Base-by-base conservation (phyloP, 1,140 invertebrate genomes). In the Drosophila kikkawai region DNA sequence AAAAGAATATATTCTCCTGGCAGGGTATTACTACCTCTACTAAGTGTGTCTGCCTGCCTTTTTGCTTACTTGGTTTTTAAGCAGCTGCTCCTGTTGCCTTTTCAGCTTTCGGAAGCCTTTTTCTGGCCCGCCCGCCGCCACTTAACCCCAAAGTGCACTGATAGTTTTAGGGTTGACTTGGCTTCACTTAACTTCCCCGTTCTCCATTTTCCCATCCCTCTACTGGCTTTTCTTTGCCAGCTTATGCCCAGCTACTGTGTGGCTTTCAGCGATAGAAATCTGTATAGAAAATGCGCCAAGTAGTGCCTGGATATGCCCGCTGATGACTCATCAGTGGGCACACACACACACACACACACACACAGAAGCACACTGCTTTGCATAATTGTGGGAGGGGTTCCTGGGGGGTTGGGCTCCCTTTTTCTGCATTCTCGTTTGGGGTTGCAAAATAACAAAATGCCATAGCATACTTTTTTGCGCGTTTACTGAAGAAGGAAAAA, bases 391-490 rank as follows among this genome's bases (percentile, higher is more conserved):
- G n/a, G 15, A 19, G 73, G n/a, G 17, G 26, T 29, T 29, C 26
- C 15, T 12, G 8, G 41, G 48, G 22, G n/a, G 53, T 42, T 22
- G 48, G 15, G 47, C 47, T 48, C 56, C 39, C 39, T 44, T 55
- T 61, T 50, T n/a, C 37, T 63, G 44, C 58, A 57, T 47, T 61
- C 36, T 29, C 42, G 41, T 70, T 69, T 60, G 63, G 79, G 83
- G 83, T 87, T 86, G 83, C 66, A 82, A 86, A 84, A 53, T 42
- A 66, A 71, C 83, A 77, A 82, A 87, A 87, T 87, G 64, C 83
- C 83, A 44, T 88, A 87, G 83, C 83, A 87, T 87, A 83, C 84
- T 87, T 87, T 87, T 88, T 67, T 58, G 79, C 79, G 79, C 76
- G 75, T 48, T 60, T 29, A 9, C 37, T 13, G 61, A 44, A 26